Base-by-base conservation (phyloP, 2,113 vertebrate species). In the Podocnemis expansa region DNA sequence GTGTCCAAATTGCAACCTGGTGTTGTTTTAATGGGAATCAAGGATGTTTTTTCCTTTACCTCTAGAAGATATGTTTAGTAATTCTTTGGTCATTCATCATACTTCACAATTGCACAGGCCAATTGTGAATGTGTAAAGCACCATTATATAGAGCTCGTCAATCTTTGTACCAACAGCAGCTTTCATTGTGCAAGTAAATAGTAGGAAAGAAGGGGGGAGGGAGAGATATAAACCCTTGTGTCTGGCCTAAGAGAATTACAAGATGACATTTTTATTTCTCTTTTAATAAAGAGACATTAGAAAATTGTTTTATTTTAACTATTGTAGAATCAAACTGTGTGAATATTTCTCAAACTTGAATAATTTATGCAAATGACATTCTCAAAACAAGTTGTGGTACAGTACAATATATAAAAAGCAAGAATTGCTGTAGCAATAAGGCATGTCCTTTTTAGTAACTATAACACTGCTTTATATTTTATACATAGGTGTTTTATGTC, bases 211-310 rank as follows among this genome's bases (percentile, higher is more conserved):
- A 96, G 89, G 95, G 75, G 78, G 91, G 75, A 95, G 94, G 82
- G 80, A 96, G 97, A 98, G 97, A 97, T 98, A 97, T 96, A 97
- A 93, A 97, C 95, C 97, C 97, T 97, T 96, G 97, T 96, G 95
- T 98, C 98, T 98, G 97, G 97, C 98, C 97, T 97, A 96, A 98
- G 98, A 98, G 97, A 98, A 98, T 98, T 98, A 98, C 98, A 98
- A 98, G 98, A 98, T 98, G 97, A 98, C 98, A 96, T 98, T 98
- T 98, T 98, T 98, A 98, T 98, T 98, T 98, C 98, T 98, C 98
- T 98, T 98, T 98, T 98, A 98, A 99, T 99, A 99, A 98, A 98
- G 98, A 98, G 98, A 98, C 98, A 98, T 98, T 98, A 99, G 98
- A 98, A 98, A 98, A 98, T 97, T 91, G 98, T 97, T 98, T 98